phyloP scores from a whole-genome alignment of 2,888 invertebrate genomes.

The Xanthia icteritia region DNA sequence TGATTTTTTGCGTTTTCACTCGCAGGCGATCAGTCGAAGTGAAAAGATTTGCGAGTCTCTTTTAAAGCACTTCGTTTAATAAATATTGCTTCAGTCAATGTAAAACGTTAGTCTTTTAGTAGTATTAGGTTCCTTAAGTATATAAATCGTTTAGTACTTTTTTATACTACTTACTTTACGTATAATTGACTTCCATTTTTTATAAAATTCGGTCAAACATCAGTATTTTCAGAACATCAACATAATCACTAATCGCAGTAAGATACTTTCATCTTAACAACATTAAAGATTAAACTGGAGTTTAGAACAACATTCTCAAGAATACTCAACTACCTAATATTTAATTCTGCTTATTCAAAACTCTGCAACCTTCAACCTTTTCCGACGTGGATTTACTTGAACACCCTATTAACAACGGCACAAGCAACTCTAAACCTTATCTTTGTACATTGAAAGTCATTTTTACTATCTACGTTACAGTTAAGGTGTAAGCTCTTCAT shows the following conservation, averaged over 20 bases:
- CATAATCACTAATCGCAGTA: conserved; percentile 57
- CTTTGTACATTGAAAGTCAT: neutral
- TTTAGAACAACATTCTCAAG: conserved; percentile 62
- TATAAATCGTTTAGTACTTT: neutral
- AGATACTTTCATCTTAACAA: conserved; percentile 56
- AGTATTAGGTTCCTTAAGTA: neutral
- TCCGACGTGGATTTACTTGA: conserved; percentile 53
- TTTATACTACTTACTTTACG: too few relatives aligned
- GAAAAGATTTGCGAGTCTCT: conserved; percentile 31
- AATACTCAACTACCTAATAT: conserved; percentile 62
- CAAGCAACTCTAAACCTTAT: conserved; percentile 23
- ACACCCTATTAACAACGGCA: conserved; percentile 45
- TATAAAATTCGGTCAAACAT: conserved; percentile 3
- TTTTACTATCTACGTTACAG: neutral
- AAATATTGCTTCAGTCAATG: conserved; percentile 27
- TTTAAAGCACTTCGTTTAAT: conserved; percentile 21
- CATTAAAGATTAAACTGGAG: conserved; percentile 60
- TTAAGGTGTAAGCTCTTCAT: conserved; percentile 43
- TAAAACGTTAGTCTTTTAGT: conserved; percentile 1
- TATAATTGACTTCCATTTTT: neutral
- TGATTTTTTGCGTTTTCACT: neutral
- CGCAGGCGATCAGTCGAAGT: neutral
- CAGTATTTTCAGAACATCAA: conserved; percentile 27
- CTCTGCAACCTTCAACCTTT: conserved; percentile 61
- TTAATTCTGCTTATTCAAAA: conserved; percentile 65